Evolutionary conservation across 2,888 invertebrate species (phyloP), one percentile per base, ranked within the genome.

Genomic region (Loripinus fragilis): DNA sequence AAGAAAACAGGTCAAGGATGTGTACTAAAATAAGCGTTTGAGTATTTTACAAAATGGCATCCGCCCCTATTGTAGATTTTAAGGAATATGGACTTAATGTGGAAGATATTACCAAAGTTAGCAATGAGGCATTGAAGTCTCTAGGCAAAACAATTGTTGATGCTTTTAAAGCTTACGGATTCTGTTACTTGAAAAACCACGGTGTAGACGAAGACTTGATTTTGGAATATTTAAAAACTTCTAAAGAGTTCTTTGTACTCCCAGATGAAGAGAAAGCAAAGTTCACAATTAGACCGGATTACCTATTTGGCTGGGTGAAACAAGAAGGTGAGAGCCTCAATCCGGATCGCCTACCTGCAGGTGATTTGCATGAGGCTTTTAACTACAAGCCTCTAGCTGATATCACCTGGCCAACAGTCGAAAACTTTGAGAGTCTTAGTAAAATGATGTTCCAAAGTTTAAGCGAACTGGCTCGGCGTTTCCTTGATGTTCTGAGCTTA

Each of bases 171-270:
- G 67, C 70, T 7, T 55, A 60, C 20, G 71, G 78, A 20, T 81
- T 81, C 35, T 68, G 70, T 28, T 81, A 81, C 45, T 35, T 81
- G 23, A 76, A 76, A 41, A 81, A 79, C 42, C 81, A 81, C 30
- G 78, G 81, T 1, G 67, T 81, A n/a, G n/a, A 45, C 28, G 52
- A 74, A 30, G 52, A 23, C 10, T 23, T 50, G 55, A 3, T 67
- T 1, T 25, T 33, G 25, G 70, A 48, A 28, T 70, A 35, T 52
- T 7, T 28, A n/a, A 12, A 35, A n/a, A 71, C 60, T 42, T 74
- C 78, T 3, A 72, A 66, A 50, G 20, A 70, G 10, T 78, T 80
- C 25, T 81, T 83, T 64, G 74, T 78, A 5, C 74, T 74, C 20
- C 74, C 81, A 8, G 55, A 41, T 0, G 81, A 75, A 12, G 42